phyloP scores from a whole-genome alignment of 1,140 invertebrate genomes.

The Orchestia grillus region DNA sequence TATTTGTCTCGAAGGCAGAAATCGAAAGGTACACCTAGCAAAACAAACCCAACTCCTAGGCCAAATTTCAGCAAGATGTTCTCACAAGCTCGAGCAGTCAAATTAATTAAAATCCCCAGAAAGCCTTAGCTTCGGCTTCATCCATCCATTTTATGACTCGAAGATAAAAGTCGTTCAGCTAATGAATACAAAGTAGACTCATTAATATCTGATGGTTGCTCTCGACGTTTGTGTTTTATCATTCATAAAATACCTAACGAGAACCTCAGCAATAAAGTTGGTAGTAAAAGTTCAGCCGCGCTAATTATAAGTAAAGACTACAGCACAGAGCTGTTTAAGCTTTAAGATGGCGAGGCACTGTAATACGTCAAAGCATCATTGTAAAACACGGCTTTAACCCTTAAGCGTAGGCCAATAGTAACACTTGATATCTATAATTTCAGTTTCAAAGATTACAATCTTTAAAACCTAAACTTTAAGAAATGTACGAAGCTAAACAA shows the following conservation, averaged over 20 bases:
- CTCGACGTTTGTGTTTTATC: neutral
- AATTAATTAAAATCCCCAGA: neutral
- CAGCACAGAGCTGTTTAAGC: neutral
- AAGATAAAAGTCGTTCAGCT: neutral
- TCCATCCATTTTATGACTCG: neutral
- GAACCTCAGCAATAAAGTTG: neutral
- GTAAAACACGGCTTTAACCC: neutral
- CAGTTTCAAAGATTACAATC: too few relatives aligned
- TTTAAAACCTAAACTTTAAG: too few relatives aligned
- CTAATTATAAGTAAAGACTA: neutral
- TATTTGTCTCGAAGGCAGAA: neutral
- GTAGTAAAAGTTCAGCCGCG: neutral
- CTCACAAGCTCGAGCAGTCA: neutral
- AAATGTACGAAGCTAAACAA: too few relatives aligned
- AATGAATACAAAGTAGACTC: neutral
- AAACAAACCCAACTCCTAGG: neutral
- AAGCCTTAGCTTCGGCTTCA: neutral
- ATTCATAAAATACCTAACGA: neutral
- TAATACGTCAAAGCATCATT: neutral
- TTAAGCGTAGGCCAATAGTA: too few relatives aligned
- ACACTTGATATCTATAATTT: too few relatives aligned
- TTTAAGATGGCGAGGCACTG: neutral
- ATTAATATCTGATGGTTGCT: neutral
- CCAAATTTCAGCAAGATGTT: neutral
- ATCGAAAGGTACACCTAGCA: too few relatives aligned